Conservation (phyloP, 2,888 invertebrate species). For the Melanostoma mellinum region DNA sequence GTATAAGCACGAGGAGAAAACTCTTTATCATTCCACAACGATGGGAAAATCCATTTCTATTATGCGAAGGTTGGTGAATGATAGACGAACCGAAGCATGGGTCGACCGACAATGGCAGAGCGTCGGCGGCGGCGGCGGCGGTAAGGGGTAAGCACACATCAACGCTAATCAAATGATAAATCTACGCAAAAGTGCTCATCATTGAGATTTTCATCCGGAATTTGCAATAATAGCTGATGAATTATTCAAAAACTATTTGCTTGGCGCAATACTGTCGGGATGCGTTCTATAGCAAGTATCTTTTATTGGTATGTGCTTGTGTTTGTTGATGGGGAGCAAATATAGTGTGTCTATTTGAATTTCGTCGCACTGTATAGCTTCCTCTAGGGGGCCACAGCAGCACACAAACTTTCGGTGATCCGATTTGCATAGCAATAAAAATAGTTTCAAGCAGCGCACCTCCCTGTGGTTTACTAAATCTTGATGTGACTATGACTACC, state of each 20-base stretch:
- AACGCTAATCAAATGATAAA: conserved; percentile 70
- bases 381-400: not conserved
- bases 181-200: conserved; percentile 60
- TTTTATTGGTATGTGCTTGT: not conserved
- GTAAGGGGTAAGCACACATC: conserved; percentile 39
- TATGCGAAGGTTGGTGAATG: not conserved
- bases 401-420: conserved; percentile 54
- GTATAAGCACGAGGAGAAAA: conserved; percentile 26
- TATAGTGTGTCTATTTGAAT: not conserved
- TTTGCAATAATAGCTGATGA: conserved; percentile 66
- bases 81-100: not conserved
- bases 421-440: conserved; percentile 69
- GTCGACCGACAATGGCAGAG: not conserved
- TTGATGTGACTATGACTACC: conserved; percentile 35
- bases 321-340: not conserved
- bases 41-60: conserved; percentile 40
- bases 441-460: conserved; percentile 49
- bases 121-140: not conserved
- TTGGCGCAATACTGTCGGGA: conserved; percentile 21
- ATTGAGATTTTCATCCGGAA: conserved; percentile 62
- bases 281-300: not conserved
- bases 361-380: not conserved
- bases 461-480: conserved; percentile 47
- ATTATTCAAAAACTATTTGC: conserved; percentile 57
- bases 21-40: conserved; percentile 21